phyloP scores from a whole-genome alignment of 1,140 invertebrate species.

The Achatina immaculata region DNA sequence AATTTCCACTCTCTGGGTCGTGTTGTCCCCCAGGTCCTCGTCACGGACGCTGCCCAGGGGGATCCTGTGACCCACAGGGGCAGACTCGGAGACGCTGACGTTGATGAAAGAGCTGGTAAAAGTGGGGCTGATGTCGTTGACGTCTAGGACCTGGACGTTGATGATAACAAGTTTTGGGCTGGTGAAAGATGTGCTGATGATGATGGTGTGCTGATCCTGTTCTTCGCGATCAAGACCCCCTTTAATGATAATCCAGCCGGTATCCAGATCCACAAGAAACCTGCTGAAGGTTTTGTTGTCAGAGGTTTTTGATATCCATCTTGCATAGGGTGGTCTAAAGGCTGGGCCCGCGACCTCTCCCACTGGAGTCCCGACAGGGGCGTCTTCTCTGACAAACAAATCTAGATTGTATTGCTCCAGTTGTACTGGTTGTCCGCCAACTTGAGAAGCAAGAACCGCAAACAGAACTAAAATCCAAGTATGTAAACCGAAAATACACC shows the following conservation, averaged over 20 bases:
- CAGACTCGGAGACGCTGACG: conserved; percentile 15
- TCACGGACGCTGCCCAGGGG: conserved; percentile 21
- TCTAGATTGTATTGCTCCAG: conserved; percentile 2
- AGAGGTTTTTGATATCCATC: neutral
- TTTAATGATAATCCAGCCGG: neutral
- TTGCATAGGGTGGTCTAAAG: neutral
- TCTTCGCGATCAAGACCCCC: conserved; percentile 6
- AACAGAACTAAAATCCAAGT: neutral
- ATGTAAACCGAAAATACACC: too few relatives aligned
- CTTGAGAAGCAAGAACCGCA: too few relatives aligned
- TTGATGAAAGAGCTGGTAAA: neutral
- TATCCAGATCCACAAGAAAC: conserved; percentile 6
- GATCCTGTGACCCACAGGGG: conserved; percentile 11
- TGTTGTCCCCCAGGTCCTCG: conserved; percentile 11
- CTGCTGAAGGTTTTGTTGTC: conserved; percentile 11
- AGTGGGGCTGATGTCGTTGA: conserved; percentile 15
- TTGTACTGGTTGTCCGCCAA: neutral
- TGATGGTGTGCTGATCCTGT: conserved; percentile 19
- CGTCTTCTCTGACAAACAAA: conserved; percentile 18
- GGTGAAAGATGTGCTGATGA: neutral
- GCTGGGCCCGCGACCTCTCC: neutral
- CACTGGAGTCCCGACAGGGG: neutral
- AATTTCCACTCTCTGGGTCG: conserved; percentile 22
- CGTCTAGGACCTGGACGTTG: conserved; percentile 3
- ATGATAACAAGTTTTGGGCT: conserved; percentile 12